Base-by-base conservation (phyloP, 2,113 vertebrate genomes). In the Trematocara zebra region DNA sequence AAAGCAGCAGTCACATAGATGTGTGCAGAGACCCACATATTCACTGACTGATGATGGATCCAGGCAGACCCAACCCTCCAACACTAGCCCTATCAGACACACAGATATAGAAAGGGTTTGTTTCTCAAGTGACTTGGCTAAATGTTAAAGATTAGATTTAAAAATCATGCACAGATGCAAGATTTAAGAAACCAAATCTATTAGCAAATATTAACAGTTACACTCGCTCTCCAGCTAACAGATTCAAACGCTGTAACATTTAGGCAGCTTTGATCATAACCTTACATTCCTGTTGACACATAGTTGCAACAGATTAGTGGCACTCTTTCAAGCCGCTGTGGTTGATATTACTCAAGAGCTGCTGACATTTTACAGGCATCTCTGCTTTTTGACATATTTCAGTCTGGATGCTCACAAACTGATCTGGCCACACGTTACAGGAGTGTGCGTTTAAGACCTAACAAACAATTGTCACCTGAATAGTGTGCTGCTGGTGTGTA, bases 311-410 rank as follows among this genome's bases (percentile, higher is more conserved):
- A 88, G 67, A 69, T 80, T 72, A 12, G 78, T 85, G 54, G 88
- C 57, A 11, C 78, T 72, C 20, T 15, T 53, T 89, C 61, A 84
- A 78, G 23, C 72, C 47, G 56, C 85, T 90, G 61, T 40, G 81
- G 81, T 79, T 51, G 2, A 53, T 89, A 7, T 72, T 42, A 20
- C 28, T 67, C 20, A 7, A 79, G 23, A 82, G 52, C 64, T 47
- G 56, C 83, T 86, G 85, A 93, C 76, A 23, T 82, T 88, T 47
- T 44, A 33, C 61, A 89, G 82, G 31, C 81, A 31, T 47, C 33
- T 26, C 8, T 20, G 37, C 76, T 42, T 69, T 6, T 67, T 87
- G 12, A 72, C 47, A 4, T 51, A 72, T 57, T 79, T 76, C 79
- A 80, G 28, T 76, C 56, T 87, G 56, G 35, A 85, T 56, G 80